phyloP scores from a whole-genome alignment of 2,797 vertebrate genomes.

The Natrix natrix region DNA sequence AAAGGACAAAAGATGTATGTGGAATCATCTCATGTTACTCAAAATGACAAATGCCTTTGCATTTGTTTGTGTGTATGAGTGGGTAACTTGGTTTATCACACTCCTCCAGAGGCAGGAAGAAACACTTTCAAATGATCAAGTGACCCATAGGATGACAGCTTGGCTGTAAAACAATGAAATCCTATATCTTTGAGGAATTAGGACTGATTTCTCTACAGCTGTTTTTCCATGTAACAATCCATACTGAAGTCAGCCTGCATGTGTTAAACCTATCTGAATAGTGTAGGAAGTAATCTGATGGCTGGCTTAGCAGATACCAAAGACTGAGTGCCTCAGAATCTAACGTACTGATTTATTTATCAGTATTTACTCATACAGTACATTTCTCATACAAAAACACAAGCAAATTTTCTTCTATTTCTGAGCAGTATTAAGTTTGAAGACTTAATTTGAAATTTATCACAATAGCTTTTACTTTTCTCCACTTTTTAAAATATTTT shows the following conservation, averaged over 20 bases:
- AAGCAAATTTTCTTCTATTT: conserved; percentile 18
- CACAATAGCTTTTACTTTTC: neutral
- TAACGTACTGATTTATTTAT: neutral
- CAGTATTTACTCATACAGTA: conserved; percentile 45
- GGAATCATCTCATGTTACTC: conserved; percentile 66
- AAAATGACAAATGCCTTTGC: conserved; percentile 70
- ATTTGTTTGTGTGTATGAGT: conserved; percentile 53
- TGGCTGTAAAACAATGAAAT: conserved; percentile 59
- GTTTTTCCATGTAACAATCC: neutral
- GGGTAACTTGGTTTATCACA: conserved; percentile 60
- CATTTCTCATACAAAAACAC: conserved; percentile 54
- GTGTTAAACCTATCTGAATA: neutral
- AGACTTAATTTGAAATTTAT: conserved; percentile 34
- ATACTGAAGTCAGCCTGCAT: neutral
- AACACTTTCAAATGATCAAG: conserved; percentile 71
- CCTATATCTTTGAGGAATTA: conserved; percentile 39
- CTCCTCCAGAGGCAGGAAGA: conserved; percentile 59
- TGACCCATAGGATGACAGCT: conserved; percentile 59
- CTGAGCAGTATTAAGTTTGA: conserved; percentile 8
- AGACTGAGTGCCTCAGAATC: neutral
- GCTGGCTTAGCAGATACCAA: neutral
- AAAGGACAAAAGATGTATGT: conserved; percentile 73
- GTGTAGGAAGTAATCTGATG: neutral
- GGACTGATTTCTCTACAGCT: neutral
- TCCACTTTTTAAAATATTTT: neutral